Conservation (phyloP, 2,113 vertebrate species). For the Cyanoderma ruficeps region DNA sequence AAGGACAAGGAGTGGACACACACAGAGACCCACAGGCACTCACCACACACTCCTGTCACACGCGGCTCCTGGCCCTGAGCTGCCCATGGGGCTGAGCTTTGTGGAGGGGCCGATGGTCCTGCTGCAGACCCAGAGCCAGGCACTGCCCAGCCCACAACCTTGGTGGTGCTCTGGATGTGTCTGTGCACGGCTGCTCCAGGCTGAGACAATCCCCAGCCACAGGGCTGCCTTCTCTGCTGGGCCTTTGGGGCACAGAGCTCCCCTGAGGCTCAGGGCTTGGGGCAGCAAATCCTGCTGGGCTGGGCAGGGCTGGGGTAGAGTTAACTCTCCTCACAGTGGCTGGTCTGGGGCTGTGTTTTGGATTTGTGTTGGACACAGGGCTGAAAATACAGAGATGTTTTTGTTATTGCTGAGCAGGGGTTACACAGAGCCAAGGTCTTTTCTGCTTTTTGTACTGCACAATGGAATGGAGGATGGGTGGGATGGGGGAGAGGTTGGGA, state of each 20-base stretch:
- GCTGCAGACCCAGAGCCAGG: not conserved
- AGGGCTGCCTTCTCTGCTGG: not conserved
- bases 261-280: not conserved
- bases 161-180: not conserved
- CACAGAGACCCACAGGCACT: not conserved
- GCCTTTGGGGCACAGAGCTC: not conserved
- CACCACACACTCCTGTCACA: accelerated
- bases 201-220: not conserved
- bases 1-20: not conserved
- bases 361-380: accelerated
- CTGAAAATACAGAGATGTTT: not conserved
- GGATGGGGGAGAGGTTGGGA: not conserved
- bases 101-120: accelerated
- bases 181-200: accelerated
- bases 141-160: not conserved
- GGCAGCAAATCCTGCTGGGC: not conserved
- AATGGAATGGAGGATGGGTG: no score
- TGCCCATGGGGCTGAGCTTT: not conserved
- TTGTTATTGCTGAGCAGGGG: not conserved
- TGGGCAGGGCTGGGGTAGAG: not conserved
- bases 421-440: not conserved
- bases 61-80: not conserved
- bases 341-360: not conserved
- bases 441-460: not conserved
- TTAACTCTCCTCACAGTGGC: no score